Conservation (phyloP, 2,113 vertebrate species). For the Monarcha castaneiventris region DNA sequence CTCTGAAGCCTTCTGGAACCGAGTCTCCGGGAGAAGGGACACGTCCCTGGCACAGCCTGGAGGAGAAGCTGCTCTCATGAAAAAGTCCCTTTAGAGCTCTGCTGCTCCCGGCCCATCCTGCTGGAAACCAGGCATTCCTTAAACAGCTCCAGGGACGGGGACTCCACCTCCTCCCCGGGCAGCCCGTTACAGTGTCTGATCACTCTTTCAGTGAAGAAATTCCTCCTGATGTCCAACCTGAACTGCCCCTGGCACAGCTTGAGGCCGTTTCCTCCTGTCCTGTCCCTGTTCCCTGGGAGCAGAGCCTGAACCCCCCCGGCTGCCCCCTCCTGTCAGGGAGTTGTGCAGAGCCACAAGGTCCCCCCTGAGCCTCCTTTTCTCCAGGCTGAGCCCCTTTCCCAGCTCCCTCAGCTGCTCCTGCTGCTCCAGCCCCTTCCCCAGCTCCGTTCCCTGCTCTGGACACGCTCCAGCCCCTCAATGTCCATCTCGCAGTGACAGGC, state of each 20-base stretch:
- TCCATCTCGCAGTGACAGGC: not conserved
- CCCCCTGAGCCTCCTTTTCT: not conserved
- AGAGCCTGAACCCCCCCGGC: not conserved
- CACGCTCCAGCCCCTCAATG: not conserved
- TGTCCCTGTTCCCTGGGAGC: not conserved
- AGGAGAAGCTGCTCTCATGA: not conserved
- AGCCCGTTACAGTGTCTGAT: not conserved
- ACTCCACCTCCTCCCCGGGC: not conserved
- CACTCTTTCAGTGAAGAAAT: not conserved
- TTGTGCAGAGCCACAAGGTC: not conserved
- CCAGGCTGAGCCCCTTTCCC: not conserved
- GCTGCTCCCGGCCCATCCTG: not conserved
- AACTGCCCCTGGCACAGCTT: not conserved
- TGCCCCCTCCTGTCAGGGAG: not conserved
- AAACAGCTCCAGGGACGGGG: not conserved
- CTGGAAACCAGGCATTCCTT: not conserved
- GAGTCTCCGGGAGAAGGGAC: not conserved
- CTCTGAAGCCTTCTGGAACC: not conserved
- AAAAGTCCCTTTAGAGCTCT: not conserved
- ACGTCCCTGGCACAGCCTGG: rapidly evolving
- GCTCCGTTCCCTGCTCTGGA: not conserved
- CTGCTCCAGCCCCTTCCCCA: not conserved
- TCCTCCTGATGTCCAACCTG: not conserved
- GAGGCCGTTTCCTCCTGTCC: rapidly evolving
- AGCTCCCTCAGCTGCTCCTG: not conserved